These are phyloP conservation scores for Hedya salicella DNA, from an alignment of 2,888 invertebrate genomes.

Conservation along the genomic window DNA sequence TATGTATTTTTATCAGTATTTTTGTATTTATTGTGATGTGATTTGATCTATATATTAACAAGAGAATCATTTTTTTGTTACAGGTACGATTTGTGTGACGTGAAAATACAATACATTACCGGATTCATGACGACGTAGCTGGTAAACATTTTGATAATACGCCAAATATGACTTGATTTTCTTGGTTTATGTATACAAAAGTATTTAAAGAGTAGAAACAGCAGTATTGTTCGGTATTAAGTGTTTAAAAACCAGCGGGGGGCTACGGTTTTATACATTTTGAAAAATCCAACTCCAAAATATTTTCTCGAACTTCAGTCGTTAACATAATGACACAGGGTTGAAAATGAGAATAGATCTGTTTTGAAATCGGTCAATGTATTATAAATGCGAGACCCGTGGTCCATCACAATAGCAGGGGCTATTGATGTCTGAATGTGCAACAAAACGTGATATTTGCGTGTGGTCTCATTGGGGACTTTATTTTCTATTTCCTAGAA, in stretches of 20 bases:
- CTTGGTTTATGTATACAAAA: neutral
- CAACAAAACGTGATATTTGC: conserved; percentile 25
- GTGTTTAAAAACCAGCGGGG: conserved; percentile 20
- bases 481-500: conserved; percentile 12
- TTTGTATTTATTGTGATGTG: too few relatives aligned
- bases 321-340: neutral
- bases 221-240: conserved; percentile 19
- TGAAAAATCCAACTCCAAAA: too few relatives aligned
- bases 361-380: conserved; percentile 7
- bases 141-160: too few relatives aligned
- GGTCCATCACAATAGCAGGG: conserved; percentile 20
- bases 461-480: conserved; percentile 27
- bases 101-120: too few relatives aligned
- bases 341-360: neutral
- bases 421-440: conserved; percentile 18
- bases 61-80: too few relatives aligned
- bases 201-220: neutral
- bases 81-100: too few relatives aligned
- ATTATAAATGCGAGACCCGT: conserved; percentile 4
- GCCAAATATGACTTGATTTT: too few relatives aligned
- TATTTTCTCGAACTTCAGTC: too few relatives aligned
- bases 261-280: neutral
- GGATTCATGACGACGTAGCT: too few relatives aligned
- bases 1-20: too few relatives aligned
- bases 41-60: too few relatives aligned